Percentiles rank a stretch among this genome's conserved stretches.
Conservation (phyloP, 2,888 invertebrate species). For the Crossocerus cetratus region DNA sequence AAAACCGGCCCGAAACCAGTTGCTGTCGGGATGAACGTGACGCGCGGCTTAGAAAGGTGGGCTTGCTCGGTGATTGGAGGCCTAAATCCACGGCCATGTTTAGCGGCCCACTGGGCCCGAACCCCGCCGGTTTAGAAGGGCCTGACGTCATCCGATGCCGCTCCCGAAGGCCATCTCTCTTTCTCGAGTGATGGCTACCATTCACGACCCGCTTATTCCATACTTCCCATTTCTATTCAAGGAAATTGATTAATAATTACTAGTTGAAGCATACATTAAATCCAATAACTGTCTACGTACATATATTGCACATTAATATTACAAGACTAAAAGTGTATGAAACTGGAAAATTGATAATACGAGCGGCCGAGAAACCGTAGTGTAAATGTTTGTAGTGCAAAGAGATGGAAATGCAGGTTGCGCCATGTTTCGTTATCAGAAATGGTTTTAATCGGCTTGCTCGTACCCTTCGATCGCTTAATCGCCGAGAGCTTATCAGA, state of each 20-base stretch:
- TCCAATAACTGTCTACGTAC: too few relatives aligned
- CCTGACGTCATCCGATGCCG: slow-evolving; percentile 68
- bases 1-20: slow-evolving; percentile 11
- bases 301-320: too few relatives aligned
- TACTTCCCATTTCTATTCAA: too few relatives aligned
- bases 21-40: slow-evolving; percentile 36
- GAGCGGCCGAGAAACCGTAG: too few relatives aligned
- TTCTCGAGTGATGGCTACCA: background rate
- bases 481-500: slow-evolving; percentile 2
- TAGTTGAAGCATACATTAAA: too few relatives aligned
- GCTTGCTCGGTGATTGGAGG: slow-evolving; percentile 63
- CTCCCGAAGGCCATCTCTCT: slow-evolving; percentile 3
- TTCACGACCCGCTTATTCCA: too few relatives aligned
- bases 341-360: too few relatives aligned
- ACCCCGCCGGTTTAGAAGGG: slow-evolving; percentile 76
- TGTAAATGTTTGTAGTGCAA: too few relatives aligned
- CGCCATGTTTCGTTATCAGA: background rate
- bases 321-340: too few relatives aligned
- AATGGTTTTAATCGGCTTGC: background rate
- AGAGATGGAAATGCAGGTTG: too few relatives aligned
- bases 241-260: too few relatives aligned
- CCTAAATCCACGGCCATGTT: slow-evolving; percentile 75
- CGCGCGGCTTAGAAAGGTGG: slow-evolving; percentile 65
- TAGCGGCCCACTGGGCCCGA: slow-evolving; percentile 61
- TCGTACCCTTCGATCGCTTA: background rate